A percentile compares a stretch with the other conserved stretches of the same genome.
Conservation (phyloP, 2,888 invertebrate species). For the Flexamia atlantica region DNA sequence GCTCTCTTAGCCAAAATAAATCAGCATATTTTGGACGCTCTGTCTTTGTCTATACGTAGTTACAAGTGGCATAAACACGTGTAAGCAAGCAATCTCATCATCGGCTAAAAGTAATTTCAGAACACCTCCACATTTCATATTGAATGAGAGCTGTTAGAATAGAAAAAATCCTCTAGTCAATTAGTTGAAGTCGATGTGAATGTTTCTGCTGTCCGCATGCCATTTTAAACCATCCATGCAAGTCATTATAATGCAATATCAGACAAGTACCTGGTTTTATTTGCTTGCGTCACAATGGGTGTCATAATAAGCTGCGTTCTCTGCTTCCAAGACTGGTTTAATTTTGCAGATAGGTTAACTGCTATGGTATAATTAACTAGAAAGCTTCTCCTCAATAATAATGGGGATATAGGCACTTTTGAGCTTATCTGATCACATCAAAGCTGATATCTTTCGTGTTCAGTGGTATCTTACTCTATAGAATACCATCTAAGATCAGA, state of each 20-base stretch:
- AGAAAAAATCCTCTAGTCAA: no score
- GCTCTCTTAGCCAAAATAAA: no score
- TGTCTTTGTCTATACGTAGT: no score
- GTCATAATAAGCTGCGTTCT: neutral
- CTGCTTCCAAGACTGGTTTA: neutral
- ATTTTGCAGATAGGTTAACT: constrained; percentile 34
- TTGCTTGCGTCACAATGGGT: neutral
- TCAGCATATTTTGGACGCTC: no score
- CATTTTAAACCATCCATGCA: neutral
- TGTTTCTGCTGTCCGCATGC: no score
- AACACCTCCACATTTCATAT: no score
- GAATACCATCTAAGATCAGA: no score
- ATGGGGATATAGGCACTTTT: constrained; percentile 25
- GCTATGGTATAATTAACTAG: constrained; percentile 26
- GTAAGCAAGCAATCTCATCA: no score
- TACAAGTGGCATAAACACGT: no score
- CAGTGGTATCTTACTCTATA: neutral
- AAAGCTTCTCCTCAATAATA: constrained; percentile 13
- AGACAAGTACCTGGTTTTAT: neutral
- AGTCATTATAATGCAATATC: neutral
- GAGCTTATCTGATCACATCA: constrained; percentile 29
- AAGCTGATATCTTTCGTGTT: neutral
- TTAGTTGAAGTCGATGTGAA: no score
- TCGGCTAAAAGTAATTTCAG: no score
- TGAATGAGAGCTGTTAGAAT: no score